Conservation (phyloP, 2,113 vertebrate species). For the Strix uralensis region DNA sequence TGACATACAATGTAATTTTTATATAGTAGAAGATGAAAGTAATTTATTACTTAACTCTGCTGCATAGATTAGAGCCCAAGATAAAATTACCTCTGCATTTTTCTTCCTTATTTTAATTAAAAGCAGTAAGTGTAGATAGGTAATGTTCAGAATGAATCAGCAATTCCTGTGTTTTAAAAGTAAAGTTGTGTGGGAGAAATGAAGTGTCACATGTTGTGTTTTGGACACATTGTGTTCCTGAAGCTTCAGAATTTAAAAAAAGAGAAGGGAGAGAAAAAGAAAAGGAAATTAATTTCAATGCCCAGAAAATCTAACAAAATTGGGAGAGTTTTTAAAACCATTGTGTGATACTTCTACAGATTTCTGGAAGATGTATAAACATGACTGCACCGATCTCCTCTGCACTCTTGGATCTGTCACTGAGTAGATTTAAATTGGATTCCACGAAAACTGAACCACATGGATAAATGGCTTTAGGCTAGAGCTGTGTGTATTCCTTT, state of each 20-base stretch:
- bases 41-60: background rate
- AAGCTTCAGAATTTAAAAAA: background rate
- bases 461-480: background rate
- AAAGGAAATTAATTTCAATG: background rate
- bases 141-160: background rate
- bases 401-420: background rate
- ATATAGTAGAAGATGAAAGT: background rate
- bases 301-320: background rate
- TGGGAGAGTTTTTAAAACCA: background rate
- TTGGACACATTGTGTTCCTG: background rate
- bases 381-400: background rate
- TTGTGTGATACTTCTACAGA: background rate
- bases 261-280: background rate
- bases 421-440: background rate
- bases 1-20: background rate
- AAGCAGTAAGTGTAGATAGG: background rate
- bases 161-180: background rate
- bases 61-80: background rate
- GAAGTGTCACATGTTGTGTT: background rate
- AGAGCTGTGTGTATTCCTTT: background rate
- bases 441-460: background rate
- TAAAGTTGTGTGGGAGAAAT: background rate
- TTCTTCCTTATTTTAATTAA: background rate
- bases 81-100: background rate
- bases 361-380: background rate